Evolutionary conservation across 2,888 invertebrate genomes (phyloP).

Genomic region (Archips xylosteana): DNA sequence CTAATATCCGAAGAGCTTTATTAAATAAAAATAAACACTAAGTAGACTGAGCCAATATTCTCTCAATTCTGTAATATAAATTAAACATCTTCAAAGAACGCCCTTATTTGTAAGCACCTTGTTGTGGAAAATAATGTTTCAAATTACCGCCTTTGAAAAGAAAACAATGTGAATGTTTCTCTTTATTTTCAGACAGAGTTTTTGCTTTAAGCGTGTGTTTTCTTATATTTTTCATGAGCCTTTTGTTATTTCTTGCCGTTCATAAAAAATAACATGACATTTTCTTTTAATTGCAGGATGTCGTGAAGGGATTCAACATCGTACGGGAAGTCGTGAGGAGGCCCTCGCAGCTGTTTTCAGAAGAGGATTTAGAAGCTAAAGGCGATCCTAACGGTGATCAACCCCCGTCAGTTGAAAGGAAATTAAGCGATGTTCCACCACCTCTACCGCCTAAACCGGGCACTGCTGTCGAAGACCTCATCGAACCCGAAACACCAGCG

Average conservation of each 20-base stretch:
- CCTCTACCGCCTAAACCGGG: slow-evolving; percentile 77
- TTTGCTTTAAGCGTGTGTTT: slow-evolving; percentile 57
- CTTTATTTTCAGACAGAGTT: slow-evolving; percentile 59
- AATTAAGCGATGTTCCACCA: slow-evolving; percentile 74
- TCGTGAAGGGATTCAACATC: slow-evolving; percentile 93
- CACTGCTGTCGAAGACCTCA: slow-evolving; percentile 67
- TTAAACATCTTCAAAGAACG: slow-evolving; percentile 5
- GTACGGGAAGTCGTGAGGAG: slow-evolving; percentile 92
- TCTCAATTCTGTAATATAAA: slow-evolving; percentile 14
- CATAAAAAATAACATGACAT: slow-evolving; percentile 36
- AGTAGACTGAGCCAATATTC: slow-evolving; percentile 11
- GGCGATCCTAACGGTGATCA: slow-evolving; percentile 48
- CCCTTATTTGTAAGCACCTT: slow-evolving; percentile 45
- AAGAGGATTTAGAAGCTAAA: slow-evolving; percentile 75
- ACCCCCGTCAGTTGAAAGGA: slow-evolving; percentile 64
- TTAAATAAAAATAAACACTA: slow-evolving; percentile 4
- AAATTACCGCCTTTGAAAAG: slow-evolving; percentile 52
- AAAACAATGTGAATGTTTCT: slow-evolving; percentile 59
- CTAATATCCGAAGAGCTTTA: too few relatives aligned
- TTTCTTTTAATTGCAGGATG: slow-evolving; percentile 85
- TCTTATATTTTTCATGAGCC: slow-evolving; percentile 51
- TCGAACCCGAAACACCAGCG: slow-evolving; percentile 91
- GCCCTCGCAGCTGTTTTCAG: slow-evolving; percentile 88
- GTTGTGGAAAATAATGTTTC: slow-evolving; percentile 54
- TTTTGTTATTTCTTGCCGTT: slow-evolving; percentile 46